A percentile compares a stretch with the other conserved stretches of the same genome.
phyloP scores from a whole-genome alignment of 2,797 vertebrate genomes.

The Leptoclinus maculatus region DNA sequence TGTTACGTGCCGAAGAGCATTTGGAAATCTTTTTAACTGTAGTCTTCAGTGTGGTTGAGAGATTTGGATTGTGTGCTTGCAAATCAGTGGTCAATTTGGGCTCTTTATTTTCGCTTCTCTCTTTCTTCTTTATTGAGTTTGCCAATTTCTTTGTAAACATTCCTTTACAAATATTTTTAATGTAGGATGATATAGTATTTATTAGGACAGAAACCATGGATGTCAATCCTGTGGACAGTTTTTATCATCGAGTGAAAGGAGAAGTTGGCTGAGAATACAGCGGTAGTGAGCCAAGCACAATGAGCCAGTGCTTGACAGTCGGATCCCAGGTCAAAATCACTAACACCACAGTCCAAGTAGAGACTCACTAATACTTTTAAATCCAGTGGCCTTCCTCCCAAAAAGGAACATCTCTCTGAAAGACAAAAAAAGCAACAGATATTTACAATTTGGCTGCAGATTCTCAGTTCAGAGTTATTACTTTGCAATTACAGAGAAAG shows the following conservation, averaged over 20 bases:
- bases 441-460: slow-evolving; percentile 2
- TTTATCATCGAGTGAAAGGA: slow-evolving; percentile 73
- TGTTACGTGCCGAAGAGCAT: slow-evolving; percentile 93
- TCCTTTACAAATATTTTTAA: slow-evolving; percentile 99
- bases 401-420: slow-evolving; percentile 74
- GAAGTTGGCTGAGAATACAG: slow-evolving; percentile 64
- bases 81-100: slow-evolving; percentile 87
- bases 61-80: slow-evolving; percentile 88
- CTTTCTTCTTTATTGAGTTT: slow-evolving; percentile 95
- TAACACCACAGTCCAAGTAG: slow-evolving; percentile 60
- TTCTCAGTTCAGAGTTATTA: neutral
- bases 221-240: slow-evolving; percentile 82
- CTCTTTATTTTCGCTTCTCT: slow-evolving; percentile 90
- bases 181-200: slow-evolving; percentile 92
- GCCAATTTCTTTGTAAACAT: slow-evolving; percentile 99
- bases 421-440: slow-evolving; percentile 50
- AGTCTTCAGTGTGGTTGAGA: slow-evolving; percentile 94
- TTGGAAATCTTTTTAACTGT: slow-evolving; percentile 95
- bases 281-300: slow-evolving; percentile 55
- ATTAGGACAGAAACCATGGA: slow-evolving; percentile 97
- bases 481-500: neutral
- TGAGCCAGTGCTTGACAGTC: slow-evolving; percentile 62
- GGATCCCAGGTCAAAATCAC: slow-evolving; percentile 58
- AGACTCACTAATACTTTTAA: slow-evolving; percentile 64
- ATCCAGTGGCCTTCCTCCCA: slow-evolving; percentile 76